phyloP scores from a whole-genome alignment of 2,888 invertebrate genomes.

The Caenorhabditis uteleia region DNA sequence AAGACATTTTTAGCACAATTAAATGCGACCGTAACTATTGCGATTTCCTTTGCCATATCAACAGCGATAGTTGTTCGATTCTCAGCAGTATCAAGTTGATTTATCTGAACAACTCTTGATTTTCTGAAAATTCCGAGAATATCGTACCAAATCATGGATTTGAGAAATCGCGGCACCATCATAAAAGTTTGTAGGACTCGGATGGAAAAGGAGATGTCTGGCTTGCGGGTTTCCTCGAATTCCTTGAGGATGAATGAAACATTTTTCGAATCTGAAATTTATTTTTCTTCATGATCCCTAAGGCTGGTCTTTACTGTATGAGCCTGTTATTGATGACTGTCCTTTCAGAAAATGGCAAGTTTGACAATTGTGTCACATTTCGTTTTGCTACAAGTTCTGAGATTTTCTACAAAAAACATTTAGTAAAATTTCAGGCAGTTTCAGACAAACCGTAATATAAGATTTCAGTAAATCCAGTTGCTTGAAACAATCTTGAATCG shows the following conservation, averaged over 20 bases:
- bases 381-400: too few species aligned
- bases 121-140: background rate
- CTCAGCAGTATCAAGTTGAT: slow-evolving; percentile 8
- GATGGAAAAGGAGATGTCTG: slow-evolving; percentile 69
- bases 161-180: slow-evolving; percentile 51
- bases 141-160: slow-evolving; percentile 54
- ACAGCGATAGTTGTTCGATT: background rate
- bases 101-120: slow-evolving; percentile 7
- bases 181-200: slow-evolving; percentile 51
- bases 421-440: too few species aligned
- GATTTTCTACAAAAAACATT: too few species aligned
- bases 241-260: slow-evolving; percentile 70
- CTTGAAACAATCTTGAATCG: slow-evolving; percentile 4
- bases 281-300: too few species aligned
- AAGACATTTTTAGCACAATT: slow-evolving; percentile 32
- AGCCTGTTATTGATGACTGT: too few species aligned
- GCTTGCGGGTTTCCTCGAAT: slow-evolving; percentile 64
- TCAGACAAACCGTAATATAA: slow-evolving; percentile 12
- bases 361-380: too few species aligned
- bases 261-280: slow-evolving; percentile 69
- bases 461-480: slow-evolving; percentile 7
- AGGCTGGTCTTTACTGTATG: too few species aligned
- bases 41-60: slow-evolving; percentile 16
- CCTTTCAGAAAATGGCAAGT: too few species aligned
- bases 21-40: slow-evolving; percentile 15